These are phyloP conservation scores for Petrolisthes cinctipes DNA, from an alignment of 2,888 invertebrate species.

Conservation along the genomic window DNA sequence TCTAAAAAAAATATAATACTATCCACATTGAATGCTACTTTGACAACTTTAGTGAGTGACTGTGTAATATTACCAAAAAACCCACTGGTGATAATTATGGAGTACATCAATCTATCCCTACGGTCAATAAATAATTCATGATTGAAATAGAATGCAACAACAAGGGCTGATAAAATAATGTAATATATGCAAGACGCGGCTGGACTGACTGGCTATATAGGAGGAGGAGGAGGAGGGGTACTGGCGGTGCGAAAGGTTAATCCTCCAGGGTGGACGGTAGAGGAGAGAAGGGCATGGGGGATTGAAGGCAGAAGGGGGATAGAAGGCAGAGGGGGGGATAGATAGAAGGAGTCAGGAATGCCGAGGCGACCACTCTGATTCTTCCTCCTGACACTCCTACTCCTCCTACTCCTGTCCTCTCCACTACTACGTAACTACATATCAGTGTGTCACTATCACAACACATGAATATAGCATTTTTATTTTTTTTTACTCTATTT, in stretches of 20 bases:
- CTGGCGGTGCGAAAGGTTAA: constrained; percentile 32
- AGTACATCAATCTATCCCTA: no score
- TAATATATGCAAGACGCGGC: constrained; percentile 30
- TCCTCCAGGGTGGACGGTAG: constrained; percentile 8
- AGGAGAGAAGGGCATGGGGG: constrained; percentile 9
- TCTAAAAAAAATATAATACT: constrained; percentile 12
- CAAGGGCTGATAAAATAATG: constrained; percentile 8
- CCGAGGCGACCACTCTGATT: constrained; percentile 3
- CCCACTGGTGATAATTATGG: no score
- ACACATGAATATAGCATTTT: no score
- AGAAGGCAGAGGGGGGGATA: background rate
- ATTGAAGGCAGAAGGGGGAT: background rate
- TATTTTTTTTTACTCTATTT: no score
- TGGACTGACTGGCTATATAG: background rate
- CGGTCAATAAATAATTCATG: background rate
- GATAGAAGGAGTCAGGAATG: constrained; percentile 10
- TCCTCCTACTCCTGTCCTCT: background rate
- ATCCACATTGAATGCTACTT: background rate
- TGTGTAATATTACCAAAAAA: background rate
- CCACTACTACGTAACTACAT: no score
- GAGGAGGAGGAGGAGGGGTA: background rate
- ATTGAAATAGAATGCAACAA: constrained; percentile 10
- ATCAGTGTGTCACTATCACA: no score
- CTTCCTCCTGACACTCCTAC: background rate
- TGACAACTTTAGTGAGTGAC: background rate